Evolutionary conservation across 2,888 invertebrate genomes (phyloP), one percentile per base, ranked within the genome.

Genomic region (Liopterus haemorrhoidalis): DNA sequence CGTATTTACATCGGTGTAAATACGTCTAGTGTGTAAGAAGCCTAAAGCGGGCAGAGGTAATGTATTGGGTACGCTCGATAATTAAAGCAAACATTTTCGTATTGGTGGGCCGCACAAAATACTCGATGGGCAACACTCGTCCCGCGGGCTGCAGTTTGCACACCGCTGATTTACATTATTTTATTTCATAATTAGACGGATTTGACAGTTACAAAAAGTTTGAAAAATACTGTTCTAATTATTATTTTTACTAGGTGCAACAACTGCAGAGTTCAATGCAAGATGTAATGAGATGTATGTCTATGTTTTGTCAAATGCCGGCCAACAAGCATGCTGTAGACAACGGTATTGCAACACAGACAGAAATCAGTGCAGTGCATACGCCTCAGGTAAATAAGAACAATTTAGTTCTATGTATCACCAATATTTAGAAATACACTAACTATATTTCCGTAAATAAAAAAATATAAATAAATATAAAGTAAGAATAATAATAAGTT

Each of bases 251-350:
- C 15, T 57, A 85, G 82, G 86, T 88, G 44, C 82, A 82, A 58
- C 84, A 85, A 59, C 64, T 88, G 19, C 88, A 86, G 63, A 78
- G 78, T 46, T 82, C 84, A 15, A 85, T 89, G 82, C 79, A 81
- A 51, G 82, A 85, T 58, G 81, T 88, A 52, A 71, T 86, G 50
- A 78, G 79, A 46, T 83, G 81, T 31, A 81, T 85, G 65, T 75
- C 79, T 3, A 65, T 71, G 51, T 73, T 76, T 52, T 63, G 64
- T 57, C 66, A 67, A 54, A 62, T 53, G 22, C 61, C 59, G 6
- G 55, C 52, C 8, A 55, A 54, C 22, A 59, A 58, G 31, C 56
- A 57, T 45, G 18, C 40, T 46, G 53, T 54, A 42, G 72, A 72
- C 48, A 67, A 71, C 47, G 78, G 75, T 9, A 74, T 74, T 53